Base-by-base conservation (phyloP, 2,888 invertebrate species). In the Callyntrura guangdongensis region DNA sequence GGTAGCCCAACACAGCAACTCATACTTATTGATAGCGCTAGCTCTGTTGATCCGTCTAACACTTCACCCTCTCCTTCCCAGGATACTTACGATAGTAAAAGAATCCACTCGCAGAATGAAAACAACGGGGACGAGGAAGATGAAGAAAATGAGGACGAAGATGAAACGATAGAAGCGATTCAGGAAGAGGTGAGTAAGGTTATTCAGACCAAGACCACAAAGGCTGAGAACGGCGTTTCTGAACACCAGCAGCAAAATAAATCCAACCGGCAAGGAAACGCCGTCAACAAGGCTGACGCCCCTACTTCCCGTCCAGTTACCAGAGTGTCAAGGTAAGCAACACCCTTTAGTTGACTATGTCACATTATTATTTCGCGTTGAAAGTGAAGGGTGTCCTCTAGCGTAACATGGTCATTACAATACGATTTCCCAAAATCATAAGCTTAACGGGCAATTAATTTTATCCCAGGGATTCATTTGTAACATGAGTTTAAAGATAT, bases 181-280 rank as follows among this genome's bases (percentile, higher is more conserved):
- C 64, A 88, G n/a, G 67, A 88, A 36, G 88, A 82, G 47, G 81
- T 82, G 27, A 79, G 79, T 22, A 88, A 81, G 45, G 82, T 82
- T 1, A 86, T 86, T 53, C 56, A 56, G 47, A 67, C 56, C 25
- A 87, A 81, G 17, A 56, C 17, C 11, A 14, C 22, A 45, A 88
- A 88, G 82, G 45, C 88, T 82, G 88, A 88, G 45, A 88, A 88
- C 53, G 88, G 88, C 4, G 88, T 88, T 5, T 47, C 81, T 4
- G 74, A 47, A 3, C 36, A 49, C 20, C 69, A 85, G 53, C 49
- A 49, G 22, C 59, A 59, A 17, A 64, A 64, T 59, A 72, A 85
- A 45, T 25, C 56, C 2, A 17, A 3, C 79, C 56, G 14, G 47
- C 74, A 74, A 74, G 74, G 74, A n/a, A 72, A 72, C 8, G 47